These are phyloP conservation scores for Thamnophis sirtalis DNA, from an alignment of 2,113 vertebrate species.

Conservation along the genomic window DNA sequence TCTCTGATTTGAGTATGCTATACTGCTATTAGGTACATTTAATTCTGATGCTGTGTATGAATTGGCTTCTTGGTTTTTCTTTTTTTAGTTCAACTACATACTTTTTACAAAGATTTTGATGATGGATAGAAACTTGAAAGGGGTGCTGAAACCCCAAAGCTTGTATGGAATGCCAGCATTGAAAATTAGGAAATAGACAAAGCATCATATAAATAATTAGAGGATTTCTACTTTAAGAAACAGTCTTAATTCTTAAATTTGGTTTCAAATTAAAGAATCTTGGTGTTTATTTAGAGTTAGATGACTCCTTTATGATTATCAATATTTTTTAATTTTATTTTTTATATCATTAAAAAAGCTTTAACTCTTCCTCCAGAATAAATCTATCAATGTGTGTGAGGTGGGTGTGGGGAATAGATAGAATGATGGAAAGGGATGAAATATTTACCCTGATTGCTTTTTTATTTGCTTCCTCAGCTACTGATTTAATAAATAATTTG, in stretches of 20 bases:
- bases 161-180: not conserved
- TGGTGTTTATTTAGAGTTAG: not conserved
- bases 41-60: not conserved
- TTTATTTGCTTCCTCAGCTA: slow-evolving; percentile 73
- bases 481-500: slow-evolving; percentile 96
- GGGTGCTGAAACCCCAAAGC: not conserved
- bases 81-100: not conserved
- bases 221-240: not conserved
- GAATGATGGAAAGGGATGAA: not conserved
- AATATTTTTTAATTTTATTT: not conserved
- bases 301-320: not conserved
- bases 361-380: not conserved
- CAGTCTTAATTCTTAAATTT: not conserved
- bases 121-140: not conserved
- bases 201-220: not conserved
- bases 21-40: not conserved
- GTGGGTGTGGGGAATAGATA: not conserved
- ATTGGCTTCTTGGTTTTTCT: not conserved
- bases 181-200: not conserved
- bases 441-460: slow-evolving; percentile 29
- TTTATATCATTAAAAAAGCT: not conserved
- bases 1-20: not conserved
- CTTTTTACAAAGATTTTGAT: not conserved
- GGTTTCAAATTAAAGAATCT: not conserved
- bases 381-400: not conserved